Base-by-base conservation (phyloP, 2,888 invertebrate species). In the Aphrophora alni region DNA sequence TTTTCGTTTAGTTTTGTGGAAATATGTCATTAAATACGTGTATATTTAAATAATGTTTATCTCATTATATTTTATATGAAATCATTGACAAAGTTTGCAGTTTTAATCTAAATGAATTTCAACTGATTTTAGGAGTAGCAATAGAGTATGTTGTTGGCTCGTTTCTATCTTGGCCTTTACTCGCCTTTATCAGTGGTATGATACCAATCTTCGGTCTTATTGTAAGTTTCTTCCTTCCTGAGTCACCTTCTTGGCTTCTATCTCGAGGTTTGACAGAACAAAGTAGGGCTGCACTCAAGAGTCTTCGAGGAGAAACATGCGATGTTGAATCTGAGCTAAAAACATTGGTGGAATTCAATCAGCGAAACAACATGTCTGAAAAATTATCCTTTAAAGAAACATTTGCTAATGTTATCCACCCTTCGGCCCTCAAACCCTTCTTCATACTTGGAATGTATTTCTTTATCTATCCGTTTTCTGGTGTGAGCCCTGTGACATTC, bases 191-290 rank as follows among this genome's bases (percentile, higher is more conserved):
- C 83, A 93, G 93, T 84, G 89, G 92, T 0, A 86, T 91, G 0
- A 86, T 94, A 0, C 93, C 94, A 0, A 89, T 92, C 0, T 80
- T 92, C 0, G 91, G 93, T 0, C 86, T 94, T 0, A 83, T 92
- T 0, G 88, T 91, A 0, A 92, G 93, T 89, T 88, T 92, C 27
- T 86, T 92, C 14, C 90, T 93, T 78, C 94, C 95, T 0, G 95
- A 95, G 86, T 92, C 94, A 0, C 95, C 95, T 0, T 92, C 93
- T 85, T 95, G 91, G 87, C 90, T 94, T 17, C 89, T 94, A 21
- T 90, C 91, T 1, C 90, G 91, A 70, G 91, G 91, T 82, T 90
- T 90, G 83, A 90, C 90, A 51, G 91, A 91, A 33, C 89, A 92
- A 69, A 94, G 94, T 0, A 89, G 90, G 82, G 89, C 88, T 74